Conservation (phyloP, 2,888 invertebrate species). For the Silvanus unidentatus region DNA sequence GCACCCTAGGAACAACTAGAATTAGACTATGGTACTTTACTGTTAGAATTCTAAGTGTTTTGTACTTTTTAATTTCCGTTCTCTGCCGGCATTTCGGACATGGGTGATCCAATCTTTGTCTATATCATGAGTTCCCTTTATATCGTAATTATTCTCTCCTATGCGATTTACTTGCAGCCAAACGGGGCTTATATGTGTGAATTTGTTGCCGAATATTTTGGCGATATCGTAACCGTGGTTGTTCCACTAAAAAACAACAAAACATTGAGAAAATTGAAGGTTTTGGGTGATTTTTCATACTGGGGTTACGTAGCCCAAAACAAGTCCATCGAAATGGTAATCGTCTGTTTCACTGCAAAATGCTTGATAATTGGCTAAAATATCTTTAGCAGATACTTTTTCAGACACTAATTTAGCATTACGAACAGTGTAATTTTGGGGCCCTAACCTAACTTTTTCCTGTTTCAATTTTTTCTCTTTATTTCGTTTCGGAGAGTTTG, state of each 20-base stretch:
- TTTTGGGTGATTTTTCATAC: conserved; percentile 48
- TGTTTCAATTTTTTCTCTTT: conserved; percentile 26
- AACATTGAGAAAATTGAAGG: background rate
- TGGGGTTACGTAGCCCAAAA: conserved; percentile 88
- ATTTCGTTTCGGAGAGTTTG: conserved; percentile 32
- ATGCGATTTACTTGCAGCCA: conserved; percentile 82
- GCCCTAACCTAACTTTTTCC: conserved; percentile 22
- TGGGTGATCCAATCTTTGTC: conserved; percentile 77
- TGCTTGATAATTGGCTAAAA: conserved; percentile 67
- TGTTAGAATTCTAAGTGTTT: too few species aligned
- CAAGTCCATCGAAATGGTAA: conserved; percentile 65
- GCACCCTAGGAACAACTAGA: conserved; percentile 79
- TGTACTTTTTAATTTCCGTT: conserved; percentile 57
- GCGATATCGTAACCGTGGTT: conserved; percentile 89
- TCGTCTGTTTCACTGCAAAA: conserved; percentile 65
- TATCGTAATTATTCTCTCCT: conserved; percentile 56
- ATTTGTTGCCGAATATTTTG: conserved; percentile 82
- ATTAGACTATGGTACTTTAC: conserved; percentile 23
- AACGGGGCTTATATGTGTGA: conserved; percentile 87
- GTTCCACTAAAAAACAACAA: conserved; percentile 73
- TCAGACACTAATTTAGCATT: conserved; percentile 65
- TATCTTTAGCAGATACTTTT: conserved; percentile 64
- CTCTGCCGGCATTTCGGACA: conserved; percentile 55
- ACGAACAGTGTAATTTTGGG: conserved; percentile 50
- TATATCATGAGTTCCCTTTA: conserved; percentile 75